Conservation (phyloP, 2,888 invertebrate species). For the Epirrita christyi region DNA sequence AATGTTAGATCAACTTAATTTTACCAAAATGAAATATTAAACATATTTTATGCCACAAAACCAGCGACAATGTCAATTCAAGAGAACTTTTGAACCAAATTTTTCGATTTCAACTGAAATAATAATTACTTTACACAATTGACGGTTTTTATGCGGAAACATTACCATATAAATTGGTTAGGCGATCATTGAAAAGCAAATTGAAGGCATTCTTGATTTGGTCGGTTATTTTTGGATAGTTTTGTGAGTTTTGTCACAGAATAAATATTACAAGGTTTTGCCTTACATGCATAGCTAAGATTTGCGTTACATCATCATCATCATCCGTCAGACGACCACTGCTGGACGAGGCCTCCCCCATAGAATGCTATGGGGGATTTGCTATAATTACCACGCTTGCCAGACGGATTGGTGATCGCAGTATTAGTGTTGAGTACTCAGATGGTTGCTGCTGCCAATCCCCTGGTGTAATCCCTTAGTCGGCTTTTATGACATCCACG, state of each 20-base stretch:
- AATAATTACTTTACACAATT: slow-evolving; percentile 5
- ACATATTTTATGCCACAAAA: background rate
- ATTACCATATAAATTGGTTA: slow-evolving; percentile 15
- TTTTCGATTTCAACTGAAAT: slow-evolving; percentile 12
- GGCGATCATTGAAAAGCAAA: slow-evolving; percentile 2
- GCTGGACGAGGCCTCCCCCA: too few relatives aligned
- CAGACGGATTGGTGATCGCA: too few relatives aligned
- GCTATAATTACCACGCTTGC: too few relatives aligned
- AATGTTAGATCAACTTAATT: background rate
- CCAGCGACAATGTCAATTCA: background rate
- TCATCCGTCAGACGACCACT: too few relatives aligned
- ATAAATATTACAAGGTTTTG: too few relatives aligned
- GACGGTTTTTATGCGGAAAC: slow-evolving; percentile 10
- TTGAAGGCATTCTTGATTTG: background rate
- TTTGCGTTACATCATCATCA: too few relatives aligned
- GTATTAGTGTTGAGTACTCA: too few relatives aligned
- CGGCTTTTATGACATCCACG: too few relatives aligned
- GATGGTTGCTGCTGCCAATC: too few relatives aligned
- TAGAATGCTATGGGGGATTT: too few relatives aligned
- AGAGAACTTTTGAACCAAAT: background rate
- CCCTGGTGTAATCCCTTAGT: too few relatives aligned
- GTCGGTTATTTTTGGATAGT: background rate
- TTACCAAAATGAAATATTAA: background rate
- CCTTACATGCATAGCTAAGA: background rate
- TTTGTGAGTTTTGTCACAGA: background rate